Base-by-base conservation (phyloP, 2,113 vertebrate genomes). In the Megaceryle maxima region DNA sequence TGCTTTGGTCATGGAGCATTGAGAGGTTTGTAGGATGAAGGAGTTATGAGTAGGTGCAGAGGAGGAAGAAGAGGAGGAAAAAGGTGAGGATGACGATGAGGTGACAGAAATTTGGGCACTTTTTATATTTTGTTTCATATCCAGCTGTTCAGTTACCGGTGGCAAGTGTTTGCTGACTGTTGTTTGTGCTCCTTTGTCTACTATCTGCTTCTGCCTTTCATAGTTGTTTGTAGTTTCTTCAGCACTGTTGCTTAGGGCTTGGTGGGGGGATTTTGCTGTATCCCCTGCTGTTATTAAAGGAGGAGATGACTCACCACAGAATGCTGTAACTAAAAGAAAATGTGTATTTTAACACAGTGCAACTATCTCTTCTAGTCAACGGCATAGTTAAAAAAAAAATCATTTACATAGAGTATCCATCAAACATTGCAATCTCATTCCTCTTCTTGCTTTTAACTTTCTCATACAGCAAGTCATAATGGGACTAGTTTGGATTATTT, bases 1-100 rank as follows among this genome's bases (percentile, higher is more conserved):
- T 57, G 98, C 98, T 73, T 98, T 98, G 5, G 98, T 97, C 99
- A 99, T 98, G 73, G 98, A 98, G 95, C 99, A 99, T 37, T 96
- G 98, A 16, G 98, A 97, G 13, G 97, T 97, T 72, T 98, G 98
- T 29, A 98, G 94, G 73, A 95, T 46, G 11, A 96, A 94, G 2
- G 96, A 86, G 55, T 97, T 96, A 21, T 94, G 87, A 3, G 98
- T 81, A 6, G 98, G 98, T 31, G 93, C 98, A 13, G 98, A 97
- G 13, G 97, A 97, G 0, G 98, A 98, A 28, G 99, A 98, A 35
- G 98, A 98, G 22, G 98, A 98, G 83, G 98, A 97, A 9, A 95
- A 95, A 35, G 97, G 96, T 88, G 95, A 97, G 96, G 97, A 98
- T 80, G 97, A 96, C 1, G 93, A 96, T 0, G 97, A 93, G 22